These are phyloP conservation scores for Eospalax fontanierii DNA, from an alignment of 2,797 vertebrate genomes.

Conservation along the genomic window DNA sequence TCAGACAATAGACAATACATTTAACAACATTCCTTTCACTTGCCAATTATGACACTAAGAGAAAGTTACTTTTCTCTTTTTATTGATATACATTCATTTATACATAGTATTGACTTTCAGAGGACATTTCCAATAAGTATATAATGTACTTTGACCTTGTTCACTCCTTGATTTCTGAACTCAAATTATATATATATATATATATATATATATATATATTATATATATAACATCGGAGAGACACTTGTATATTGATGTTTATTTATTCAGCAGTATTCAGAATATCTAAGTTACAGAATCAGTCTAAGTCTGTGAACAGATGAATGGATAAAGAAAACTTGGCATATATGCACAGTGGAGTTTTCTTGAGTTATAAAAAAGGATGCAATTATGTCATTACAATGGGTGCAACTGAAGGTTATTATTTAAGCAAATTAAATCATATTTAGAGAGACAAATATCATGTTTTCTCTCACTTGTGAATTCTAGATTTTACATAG, in stretches of 20 bases:
- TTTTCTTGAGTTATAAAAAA: neutral
- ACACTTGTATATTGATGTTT: neutral
- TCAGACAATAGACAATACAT: neutral
- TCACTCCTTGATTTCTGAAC: neutral
- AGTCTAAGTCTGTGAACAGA: neutral
- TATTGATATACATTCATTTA: neutral
- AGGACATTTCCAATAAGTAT: neutral
- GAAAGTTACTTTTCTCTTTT: neutral
- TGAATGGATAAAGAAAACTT: neutral
- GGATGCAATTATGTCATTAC: neutral
- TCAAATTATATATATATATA: too few species aligned
- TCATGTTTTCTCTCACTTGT: neutral
- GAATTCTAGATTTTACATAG: neutral
- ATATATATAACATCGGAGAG: neutral
- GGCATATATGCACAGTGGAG: neutral
- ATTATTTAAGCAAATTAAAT: neutral
- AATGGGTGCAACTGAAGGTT: neutral
- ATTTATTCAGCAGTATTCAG: neutral
- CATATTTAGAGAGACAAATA: neutral
- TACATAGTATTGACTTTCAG: neutral
- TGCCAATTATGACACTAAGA: constrained; percentile 9
- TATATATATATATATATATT: too few species aligned
- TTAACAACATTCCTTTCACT: neutral
- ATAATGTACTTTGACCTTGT: neutral
- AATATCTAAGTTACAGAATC: neutral